These are phyloP conservation scores for Sisyra terminalis DNA, from an alignment of 2,888 invertebrate species.

Conservation along the genomic window DNA sequence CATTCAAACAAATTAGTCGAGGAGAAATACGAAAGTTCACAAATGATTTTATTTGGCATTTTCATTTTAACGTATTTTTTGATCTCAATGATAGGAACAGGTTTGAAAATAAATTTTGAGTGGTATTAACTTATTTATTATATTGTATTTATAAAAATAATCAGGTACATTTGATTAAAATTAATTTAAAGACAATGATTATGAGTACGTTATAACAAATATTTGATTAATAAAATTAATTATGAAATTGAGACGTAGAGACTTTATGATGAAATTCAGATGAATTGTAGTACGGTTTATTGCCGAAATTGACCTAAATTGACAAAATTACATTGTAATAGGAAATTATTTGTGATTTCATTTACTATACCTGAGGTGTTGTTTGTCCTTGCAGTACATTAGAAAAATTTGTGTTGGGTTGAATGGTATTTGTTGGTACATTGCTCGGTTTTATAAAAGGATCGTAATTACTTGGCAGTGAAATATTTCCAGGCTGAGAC, in stretches of 20 bases:
- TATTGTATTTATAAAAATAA: no score
- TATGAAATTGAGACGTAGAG: neutral
- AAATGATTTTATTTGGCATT: no score
- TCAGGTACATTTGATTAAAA: neutral
- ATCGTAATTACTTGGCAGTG: neutral
- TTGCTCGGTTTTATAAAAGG: neutral
- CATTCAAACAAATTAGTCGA: no score
- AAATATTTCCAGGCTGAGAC: conserved; percentile 1
- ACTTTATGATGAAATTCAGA: no score
- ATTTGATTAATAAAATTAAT: neutral
- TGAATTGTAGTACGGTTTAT: neutral
- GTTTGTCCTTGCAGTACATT: neutral
- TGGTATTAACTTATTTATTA: no score
- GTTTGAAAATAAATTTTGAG: no score
- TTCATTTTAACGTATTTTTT: no score
- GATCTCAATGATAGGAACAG: no score
- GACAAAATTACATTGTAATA: neutral
- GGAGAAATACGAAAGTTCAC: no score
- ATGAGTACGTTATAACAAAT: neutral
- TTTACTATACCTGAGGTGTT: neutral
- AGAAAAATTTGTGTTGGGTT: neutral
- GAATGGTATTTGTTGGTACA: neutral
- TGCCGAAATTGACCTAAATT: neutral
- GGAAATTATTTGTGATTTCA: neutral
- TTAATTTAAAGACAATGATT: neutral